Base-by-base conservation (phyloP, 2,888 invertebrate genomes). In the Caenorhabditis zanzibari region DNA sequence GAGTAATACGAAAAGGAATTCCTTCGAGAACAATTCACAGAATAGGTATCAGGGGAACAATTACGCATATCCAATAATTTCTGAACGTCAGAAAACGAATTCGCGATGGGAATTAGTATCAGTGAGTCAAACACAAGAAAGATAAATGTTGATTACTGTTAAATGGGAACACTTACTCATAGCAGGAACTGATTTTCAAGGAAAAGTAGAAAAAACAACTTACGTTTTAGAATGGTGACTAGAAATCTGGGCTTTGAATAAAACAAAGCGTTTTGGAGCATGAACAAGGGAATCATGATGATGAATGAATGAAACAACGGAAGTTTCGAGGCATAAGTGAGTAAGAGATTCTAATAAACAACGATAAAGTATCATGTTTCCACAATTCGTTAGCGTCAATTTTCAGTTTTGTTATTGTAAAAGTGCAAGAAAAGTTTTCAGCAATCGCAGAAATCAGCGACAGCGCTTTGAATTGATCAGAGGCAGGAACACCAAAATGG, bases 141-240 rank as follows among this genome's bases (percentile, higher is more conserved):
- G 66, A 66, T 66, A 52, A 49, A 52, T 35, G 66, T 22, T 35
- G 49, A 66, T 26, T 66, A 52, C 52, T 19, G 52, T 47, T 61
- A 59, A 35, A 35, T 19, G 28, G 16, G 58, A 59, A 59, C 14
- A 24, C 41, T 61, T 16, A 61, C 7, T 61, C 41, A 61, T 24
- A 59, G 24, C 12, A 61, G 61, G 61, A 61, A 61, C 61, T 61
- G 41, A 59, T 38, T 32, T 59, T 7, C 16, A 59, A 7, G 5
- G 32, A 38, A 6, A 38, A 38, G 38, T 32, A 38, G 12, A 10
- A 12, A 38, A 61, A 61, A 22, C 38, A 61, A 61, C 24, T 61
- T 7, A 41, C 58, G 24, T 54, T 32, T 58, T 58, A 1, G 24
- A 12, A 41, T 24, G 41, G 24, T 35, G 22, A 59, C 12, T 32